phyloP scores from a whole-genome alignment of 2,113 vertebrate genomes.

The Chaenogobius annularis region DNA sequence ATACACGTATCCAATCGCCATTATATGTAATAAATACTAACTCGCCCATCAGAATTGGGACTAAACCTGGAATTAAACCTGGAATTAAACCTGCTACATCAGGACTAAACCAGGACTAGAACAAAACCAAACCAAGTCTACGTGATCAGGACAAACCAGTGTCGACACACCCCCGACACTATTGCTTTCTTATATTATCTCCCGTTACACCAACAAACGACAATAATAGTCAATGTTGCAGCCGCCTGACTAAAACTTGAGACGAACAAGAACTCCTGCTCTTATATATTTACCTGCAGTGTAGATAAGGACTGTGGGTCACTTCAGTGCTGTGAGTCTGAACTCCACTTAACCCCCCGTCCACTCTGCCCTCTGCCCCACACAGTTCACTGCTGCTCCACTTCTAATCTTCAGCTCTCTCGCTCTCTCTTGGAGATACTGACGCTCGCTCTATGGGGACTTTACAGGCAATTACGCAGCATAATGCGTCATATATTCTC shows the following conservation, averaged over 20 bases:
- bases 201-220: neutral
- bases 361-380: slow-evolving; percentile 17
- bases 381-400: slow-evolving; percentile 29
- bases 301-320: neutral
- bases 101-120: no score
- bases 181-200: neutral
- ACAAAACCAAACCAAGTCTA: no score
- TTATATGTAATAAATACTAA: no score
- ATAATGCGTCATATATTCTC: slow-evolving; percentile 52
- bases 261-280: neutral
- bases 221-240: neutral
- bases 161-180: neutral
- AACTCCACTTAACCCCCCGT: slow-evolving; percentile 23
- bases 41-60: no score
- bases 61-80: no score
- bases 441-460: slow-evolving; percentile 38
- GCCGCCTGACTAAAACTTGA: neutral
- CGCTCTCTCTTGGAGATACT: slow-evolving; percentile 45
- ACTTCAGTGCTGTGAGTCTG: neutral
- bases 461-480: slow-evolving; percentile 41
- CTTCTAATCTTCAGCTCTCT: slow-evolving; percentile 46
- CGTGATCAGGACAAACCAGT: neutral
- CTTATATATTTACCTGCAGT: slow-evolving; percentile 6
- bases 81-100: no score
- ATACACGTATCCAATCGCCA: no score